Percentiles rank a stretch among this genome's conserved stretches.
Evolutionary conservation across 2,113 vertebrate genomes (phyloP).

Genomic region (Xyrauchen texanus): DNA sequence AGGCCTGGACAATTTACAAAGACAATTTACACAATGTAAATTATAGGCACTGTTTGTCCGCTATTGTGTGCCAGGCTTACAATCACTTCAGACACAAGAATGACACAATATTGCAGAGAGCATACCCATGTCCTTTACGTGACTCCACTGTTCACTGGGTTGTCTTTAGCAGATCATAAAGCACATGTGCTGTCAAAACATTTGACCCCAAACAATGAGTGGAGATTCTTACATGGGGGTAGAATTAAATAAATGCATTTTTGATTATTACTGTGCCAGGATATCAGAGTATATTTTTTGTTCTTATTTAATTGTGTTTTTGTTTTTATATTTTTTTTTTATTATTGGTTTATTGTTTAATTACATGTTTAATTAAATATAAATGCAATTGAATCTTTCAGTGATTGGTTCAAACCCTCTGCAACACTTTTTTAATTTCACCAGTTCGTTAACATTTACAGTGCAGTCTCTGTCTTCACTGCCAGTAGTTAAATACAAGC

Average conservation of each 20-base stretch:
- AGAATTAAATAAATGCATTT: not conserved
- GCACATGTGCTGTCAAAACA: constrained; percentile 9
- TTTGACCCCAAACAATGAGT: constrained; percentile 8
- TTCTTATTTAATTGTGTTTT: too few species aligned
- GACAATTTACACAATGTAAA: constrained; percentile 75
- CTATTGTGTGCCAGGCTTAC: not conserved
- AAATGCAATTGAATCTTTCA: too few species aligned
- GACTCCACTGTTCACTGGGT: constrained; percentile 26
- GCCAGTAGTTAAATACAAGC: too few species aligned
- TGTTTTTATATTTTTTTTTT: too few species aligned
- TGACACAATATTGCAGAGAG: not conserved
- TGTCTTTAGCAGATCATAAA: constrained; percentile 31
- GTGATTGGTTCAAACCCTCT: too few species aligned
- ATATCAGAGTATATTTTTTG: too few species aligned
- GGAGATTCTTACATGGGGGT: not conserved
- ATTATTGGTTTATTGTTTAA: too few species aligned
- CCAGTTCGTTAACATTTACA: too few species aligned
- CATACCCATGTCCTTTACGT: constrained; percentile 25
- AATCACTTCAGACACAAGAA: not conserved
- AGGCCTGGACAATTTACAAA: too few species aligned
- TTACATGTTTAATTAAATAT: too few species aligned
- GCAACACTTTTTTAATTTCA: too few species aligned
- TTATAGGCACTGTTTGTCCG: constrained; percentile 63
- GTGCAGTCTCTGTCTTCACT: too few species aligned
- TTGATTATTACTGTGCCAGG: not conserved